Conservation (phyloP, 2,797 vertebrate species). For the Coregonus ussuriensis region DNA sequence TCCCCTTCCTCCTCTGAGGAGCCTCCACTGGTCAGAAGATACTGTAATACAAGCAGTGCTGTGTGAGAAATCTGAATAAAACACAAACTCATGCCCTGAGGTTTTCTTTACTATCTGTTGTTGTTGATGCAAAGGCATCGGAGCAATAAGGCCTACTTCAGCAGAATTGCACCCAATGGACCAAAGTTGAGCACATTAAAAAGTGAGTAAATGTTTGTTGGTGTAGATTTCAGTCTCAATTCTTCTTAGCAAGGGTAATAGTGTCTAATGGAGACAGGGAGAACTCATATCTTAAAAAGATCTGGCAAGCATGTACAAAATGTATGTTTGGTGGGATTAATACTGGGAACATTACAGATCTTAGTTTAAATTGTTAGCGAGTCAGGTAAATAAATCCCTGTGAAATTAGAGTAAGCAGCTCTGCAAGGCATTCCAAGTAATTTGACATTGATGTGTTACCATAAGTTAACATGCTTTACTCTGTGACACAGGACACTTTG, state of each 20-base stretch:
- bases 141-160: constrained; percentile 18
- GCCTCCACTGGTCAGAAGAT: too few species aligned
- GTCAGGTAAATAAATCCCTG: constrained; percentile 26
- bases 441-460: not conserved
- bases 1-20: too few species aligned
- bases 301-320: constrained; percentile 7
- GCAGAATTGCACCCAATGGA: constrained; percentile 19
- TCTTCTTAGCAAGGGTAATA: not conserved
- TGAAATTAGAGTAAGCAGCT: constrained; percentile 15
- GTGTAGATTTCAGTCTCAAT: not conserved
- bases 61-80: not conserved
- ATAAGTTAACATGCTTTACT: not conserved
- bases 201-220: constrained; percentile 14
- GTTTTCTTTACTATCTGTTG: constrained; percentile 4
- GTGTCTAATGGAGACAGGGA: not conserved
- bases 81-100: not conserved
- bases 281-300: not conserved
- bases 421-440: not conserved
- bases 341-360: not conserved
- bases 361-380: not conserved
- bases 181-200: constrained; percentile 8
- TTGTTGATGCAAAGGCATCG: constrained; percentile 13
- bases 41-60: not conserved
- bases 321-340: constrained; percentile 14
- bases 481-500: not conserved